These are phyloP conservation scores for Aleiodes alternator DNA, from an alignment of 2,888 invertebrate species.

Conservation along the genomic window DNA sequence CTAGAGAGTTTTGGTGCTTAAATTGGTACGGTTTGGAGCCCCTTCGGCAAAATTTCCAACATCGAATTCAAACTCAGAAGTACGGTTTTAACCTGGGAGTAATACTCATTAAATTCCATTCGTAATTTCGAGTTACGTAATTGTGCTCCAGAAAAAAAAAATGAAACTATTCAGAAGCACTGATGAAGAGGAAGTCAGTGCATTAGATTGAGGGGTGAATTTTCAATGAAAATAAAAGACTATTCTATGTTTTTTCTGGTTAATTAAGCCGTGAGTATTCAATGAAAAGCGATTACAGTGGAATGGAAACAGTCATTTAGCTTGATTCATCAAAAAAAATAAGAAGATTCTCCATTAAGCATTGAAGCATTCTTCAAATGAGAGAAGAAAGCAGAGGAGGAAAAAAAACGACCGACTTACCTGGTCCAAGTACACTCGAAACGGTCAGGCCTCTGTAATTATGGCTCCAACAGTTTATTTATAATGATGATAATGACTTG, in stretches of 20 bases:
- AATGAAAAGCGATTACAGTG: too few species aligned
- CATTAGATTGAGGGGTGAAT: too few species aligned
- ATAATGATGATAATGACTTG: conserved; percentile 46
- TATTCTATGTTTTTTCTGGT: too few species aligned
- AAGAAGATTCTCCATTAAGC: neutral
- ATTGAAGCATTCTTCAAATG: conserved; percentile 21
- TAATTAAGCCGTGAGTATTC: too few species aligned
- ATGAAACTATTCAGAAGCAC: neutral
- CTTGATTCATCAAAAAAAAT: neutral
- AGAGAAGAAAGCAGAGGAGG: neutral
- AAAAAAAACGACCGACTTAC: conserved; percentile 19
- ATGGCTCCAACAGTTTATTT: conserved; percentile 43
- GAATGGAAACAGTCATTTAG: too few species aligned
- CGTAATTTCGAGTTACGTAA: conserved; percentile 7
- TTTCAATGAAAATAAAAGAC: too few species aligned
- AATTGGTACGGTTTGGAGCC: conserved; percentile 19
- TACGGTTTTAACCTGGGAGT: neutral
- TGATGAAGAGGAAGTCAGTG: neutral
- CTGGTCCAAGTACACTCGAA: conserved; percentile 24
- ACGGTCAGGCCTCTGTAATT: conserved; percentile 41
- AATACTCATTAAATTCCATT: conserved; percentile 38
- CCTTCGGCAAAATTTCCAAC: conserved; percentile 34
- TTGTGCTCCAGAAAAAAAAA: neutral
- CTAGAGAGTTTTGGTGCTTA: conserved; percentile 24
- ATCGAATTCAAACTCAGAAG: conserved; percentile 12